Conservation (phyloP, 2,113 vertebrate species). For the Lepus americanus region DNA sequence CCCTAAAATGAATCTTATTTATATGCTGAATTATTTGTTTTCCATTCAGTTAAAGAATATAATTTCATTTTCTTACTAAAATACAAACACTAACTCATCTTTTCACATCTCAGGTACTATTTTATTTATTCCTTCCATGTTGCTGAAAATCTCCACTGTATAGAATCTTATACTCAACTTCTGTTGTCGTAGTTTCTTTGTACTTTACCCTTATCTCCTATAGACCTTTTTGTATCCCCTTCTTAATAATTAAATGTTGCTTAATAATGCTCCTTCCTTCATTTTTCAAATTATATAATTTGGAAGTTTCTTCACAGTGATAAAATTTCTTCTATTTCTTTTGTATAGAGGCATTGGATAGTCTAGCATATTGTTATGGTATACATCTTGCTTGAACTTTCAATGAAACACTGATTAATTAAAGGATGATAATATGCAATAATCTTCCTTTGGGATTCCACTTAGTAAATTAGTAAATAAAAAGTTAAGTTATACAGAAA, state of each 20-base stretch:
- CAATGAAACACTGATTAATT: neutral
- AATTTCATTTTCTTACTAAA: neutral
- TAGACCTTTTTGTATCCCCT: neutral
- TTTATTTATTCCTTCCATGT: neutral
- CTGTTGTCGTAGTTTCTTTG: neutral
- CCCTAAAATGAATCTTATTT: neutral
- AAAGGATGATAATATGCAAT: neutral
- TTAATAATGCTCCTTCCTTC: neutral
- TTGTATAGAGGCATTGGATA: neutral
- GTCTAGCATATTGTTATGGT: neutral
- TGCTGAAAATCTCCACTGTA: neutral
- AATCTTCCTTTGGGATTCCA: neutral
- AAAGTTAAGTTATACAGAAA: neutral
- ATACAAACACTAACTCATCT: neutral
- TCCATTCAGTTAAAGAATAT: neutral
- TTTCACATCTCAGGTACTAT: neutral
- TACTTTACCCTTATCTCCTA: neutral
- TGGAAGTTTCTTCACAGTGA: neutral
- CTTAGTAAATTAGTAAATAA: neutral
- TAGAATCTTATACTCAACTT: neutral
- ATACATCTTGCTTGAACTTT: neutral
- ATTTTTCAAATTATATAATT: constrained; percentile 11
- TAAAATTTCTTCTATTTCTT: neutral
- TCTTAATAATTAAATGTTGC: neutral
- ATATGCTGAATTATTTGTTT: no score